Evolutionary conservation across 2,888 invertebrate species (phyloP).

Genomic region (Sepioteuthis lessoniana): DNA sequence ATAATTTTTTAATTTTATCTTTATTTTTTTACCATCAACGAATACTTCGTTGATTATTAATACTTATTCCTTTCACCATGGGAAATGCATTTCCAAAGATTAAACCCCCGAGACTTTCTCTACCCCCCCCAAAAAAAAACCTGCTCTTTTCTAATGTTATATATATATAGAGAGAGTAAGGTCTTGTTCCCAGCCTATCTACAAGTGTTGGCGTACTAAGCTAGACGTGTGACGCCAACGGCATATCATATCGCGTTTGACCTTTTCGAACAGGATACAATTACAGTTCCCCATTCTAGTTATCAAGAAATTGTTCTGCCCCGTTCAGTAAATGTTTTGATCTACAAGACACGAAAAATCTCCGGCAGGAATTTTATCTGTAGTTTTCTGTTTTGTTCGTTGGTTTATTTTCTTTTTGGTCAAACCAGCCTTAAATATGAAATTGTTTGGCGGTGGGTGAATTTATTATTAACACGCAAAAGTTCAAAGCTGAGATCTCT

Average conservation of each 20-base stretch:
- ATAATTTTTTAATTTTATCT: too few species aligned
- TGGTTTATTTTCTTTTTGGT: background rate
- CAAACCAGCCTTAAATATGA: background rate
- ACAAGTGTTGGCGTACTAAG: background rate
- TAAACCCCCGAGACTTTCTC: too few species aligned
- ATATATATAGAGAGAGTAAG: background rate
- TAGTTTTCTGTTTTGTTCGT: background rate
- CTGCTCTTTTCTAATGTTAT: too few species aligned
- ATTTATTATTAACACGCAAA: background rate
- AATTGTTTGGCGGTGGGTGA: background rate
- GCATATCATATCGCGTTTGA: background rate
- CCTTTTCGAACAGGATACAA: background rate
- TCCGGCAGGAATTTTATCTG: background rate
- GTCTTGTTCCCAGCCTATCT: background rate
- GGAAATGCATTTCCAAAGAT: too few species aligned
- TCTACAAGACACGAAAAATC: background rate
- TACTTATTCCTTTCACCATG: too few species aligned
- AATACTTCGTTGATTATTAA: too few species aligned
- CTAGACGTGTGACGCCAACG: conserved; percentile 21
- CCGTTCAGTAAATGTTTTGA: background rate
- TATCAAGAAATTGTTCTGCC: background rate
- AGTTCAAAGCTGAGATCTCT: background rate
- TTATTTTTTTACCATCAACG: too few species aligned
- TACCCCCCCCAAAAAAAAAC: too few species aligned
- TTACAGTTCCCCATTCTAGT: background rate